Evolutionary conservation across 2,888 invertebrate genomes (phyloP).

Genomic region (Andrena bucephala): DNA sequence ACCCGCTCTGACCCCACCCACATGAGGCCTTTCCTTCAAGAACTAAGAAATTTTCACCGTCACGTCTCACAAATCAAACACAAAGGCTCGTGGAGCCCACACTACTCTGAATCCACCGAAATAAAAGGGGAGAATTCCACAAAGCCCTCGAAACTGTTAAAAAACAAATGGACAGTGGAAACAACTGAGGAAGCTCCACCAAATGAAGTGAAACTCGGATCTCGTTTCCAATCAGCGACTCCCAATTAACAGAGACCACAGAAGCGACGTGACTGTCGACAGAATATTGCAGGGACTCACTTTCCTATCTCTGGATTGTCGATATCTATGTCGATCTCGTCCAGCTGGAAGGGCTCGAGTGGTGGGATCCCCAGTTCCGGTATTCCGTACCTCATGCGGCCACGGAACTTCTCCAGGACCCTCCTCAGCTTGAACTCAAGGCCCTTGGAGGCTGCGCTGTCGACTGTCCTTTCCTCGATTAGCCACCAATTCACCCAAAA

Average conservation of each 20-base stretch:
- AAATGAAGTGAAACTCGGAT: background rate
- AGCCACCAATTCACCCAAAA: conserved; percentile 17
- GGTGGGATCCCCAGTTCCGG: conserved; percentile 79
- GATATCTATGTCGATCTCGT: conserved; percentile 74
- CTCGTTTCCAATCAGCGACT: background rate
- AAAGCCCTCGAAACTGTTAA: background rate
- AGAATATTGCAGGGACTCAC: conserved; percentile 62
- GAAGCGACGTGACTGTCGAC: background rate
- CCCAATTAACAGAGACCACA: background rate
- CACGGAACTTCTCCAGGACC: conserved; percentile 79
- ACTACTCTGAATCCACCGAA: background rate
- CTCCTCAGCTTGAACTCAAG: conserved; percentile 80
- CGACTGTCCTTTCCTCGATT: conserved; percentile 77
- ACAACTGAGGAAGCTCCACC: background rate
- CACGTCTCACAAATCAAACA: background rate
- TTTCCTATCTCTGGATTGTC: conserved; percentile 79
- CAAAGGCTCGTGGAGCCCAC: no score
- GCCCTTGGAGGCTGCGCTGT: conserved; percentile 81
- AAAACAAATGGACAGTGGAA: no score
- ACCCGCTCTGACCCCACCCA: background rate
- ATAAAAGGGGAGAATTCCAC: background rate
- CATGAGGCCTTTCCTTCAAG: background rate
- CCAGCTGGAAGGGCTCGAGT: conserved; percentile 77
- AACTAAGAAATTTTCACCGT: background rate
- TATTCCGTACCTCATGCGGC: conserved; percentile 79